Conservation (phyloP, 1,140 invertebrate species). For the Adoxophyes honmai region DNA sequence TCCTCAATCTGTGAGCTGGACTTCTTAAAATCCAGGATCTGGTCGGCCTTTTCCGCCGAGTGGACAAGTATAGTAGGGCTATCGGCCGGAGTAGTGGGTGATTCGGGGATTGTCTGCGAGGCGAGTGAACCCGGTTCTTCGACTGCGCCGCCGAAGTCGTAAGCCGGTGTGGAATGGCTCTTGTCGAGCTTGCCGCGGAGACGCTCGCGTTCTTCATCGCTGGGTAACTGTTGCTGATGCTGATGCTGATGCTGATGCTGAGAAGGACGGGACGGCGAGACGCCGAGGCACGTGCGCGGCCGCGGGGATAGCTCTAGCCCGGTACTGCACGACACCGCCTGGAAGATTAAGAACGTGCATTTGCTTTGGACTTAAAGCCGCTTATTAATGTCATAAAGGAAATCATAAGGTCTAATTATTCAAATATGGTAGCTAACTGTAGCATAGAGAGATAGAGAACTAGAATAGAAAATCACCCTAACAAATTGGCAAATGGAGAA, state of each 20-base stretch:
- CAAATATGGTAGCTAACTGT: too few species aligned
- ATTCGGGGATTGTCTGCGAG: constrained; percentile 57
- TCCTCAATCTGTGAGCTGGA: constrained; percentile 59
- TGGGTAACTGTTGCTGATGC: too few species aligned
- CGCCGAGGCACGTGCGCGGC: constrained; percentile 82
- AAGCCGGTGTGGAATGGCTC: constrained; percentile 86
- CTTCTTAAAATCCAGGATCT: constrained; percentile 62
- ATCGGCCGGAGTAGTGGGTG: constrained; percentile 50
- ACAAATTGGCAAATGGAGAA: too few species aligned
- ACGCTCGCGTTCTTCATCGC: neutral
- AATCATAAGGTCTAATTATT: too few species aligned
- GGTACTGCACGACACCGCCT: constrained; percentile 82
- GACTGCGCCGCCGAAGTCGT: constrained; percentile 79
- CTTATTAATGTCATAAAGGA: too few species aligned
- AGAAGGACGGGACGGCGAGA: constrained; percentile 34
- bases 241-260: neutral
- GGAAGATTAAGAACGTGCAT: too few species aligned
- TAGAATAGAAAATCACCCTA: too few species aligned
- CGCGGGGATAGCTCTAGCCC: constrained; percentile 82
- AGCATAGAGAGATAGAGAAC: too few species aligned
- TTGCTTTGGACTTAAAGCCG: too few species aligned
- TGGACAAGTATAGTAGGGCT: constrained; percentile 36
- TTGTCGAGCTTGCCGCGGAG: constrained; percentile 82
- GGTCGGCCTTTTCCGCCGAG: constrained; percentile 49
- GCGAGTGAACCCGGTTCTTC: constrained; percentile 30